Base-by-base conservation (phyloP, 53 echinoderm and acorn worm genomes). In the Holothuria scabra region DNA sequence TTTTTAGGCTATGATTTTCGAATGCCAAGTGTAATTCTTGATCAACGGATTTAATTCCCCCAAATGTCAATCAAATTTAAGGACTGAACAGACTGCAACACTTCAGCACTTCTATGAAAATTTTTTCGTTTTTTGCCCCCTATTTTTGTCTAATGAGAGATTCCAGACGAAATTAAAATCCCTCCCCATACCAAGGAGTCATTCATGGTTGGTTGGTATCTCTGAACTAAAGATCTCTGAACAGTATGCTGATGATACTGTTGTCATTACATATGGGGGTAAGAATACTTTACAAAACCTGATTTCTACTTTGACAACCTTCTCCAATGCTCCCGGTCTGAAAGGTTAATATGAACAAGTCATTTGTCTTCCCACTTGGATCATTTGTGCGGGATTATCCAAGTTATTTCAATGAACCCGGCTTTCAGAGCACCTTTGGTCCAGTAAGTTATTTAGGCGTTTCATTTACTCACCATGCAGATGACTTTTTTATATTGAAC, bases 241-340 rank as follows among this genome's bases (percentile, higher is more conserved):
- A n/a, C 74, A 72, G 16, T 72, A 37, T 72, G 74, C 41, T 32
- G 74, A 72, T 19, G 74, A 72, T 72, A 72, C 0, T 46, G 35
- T 46, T 19, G 38, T 72, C 0, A 72, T 46, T 6, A 72, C 41
- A 4, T 41, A 72, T 32, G 48, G 74, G 3, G 9, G 44, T 37
- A 31, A 1, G 19, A 1, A 72, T 18, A 25, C 0, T 4, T 3
- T 67, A 0, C 34, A 28, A 4, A 28, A 67, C n/a, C 23, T 33
- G 9, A 28, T 30, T 18, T 19, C 18, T 26, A 29, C 68, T 11
- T 33, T 21, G 7, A 4, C 29, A 1, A 5, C 29, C 16, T 67
- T 67, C 16, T 67, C 68, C 28, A 18, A 19, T 21, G 24, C 3
- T 18, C 13, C 68, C 3, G 68, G 68, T 3, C 28, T 67, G 8